Conservation (phyloP, 1,140 invertebrate genomes). For the Drosophila bocki region DNA sequence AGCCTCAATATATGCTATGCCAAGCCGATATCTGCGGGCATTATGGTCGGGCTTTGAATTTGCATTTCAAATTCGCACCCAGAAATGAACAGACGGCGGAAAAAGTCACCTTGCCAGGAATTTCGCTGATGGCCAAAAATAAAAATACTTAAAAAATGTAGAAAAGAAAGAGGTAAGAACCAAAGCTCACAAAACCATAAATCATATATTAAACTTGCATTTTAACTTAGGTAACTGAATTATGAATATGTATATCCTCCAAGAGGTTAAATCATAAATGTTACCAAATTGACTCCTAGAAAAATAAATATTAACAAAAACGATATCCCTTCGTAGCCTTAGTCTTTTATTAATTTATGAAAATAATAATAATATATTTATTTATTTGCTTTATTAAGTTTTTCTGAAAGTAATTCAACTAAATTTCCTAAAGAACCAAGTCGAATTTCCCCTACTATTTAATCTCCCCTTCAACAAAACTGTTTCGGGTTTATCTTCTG, state of each 20-base stretch:
- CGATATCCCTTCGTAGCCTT: too few species aligned
- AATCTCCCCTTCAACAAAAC: conserved; percentile 13
- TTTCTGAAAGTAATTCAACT: not conserved
- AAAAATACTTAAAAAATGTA: conserved; percentile 24
- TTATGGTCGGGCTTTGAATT: conserved; percentile 55
- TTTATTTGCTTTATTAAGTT: not conserved
- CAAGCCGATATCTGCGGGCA: conserved; percentile 29
- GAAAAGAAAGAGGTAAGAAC: conserved; percentile 41
- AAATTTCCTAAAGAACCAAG: not conserved
- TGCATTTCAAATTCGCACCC: conserved; percentile 82
- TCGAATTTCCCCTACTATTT: not conserved
- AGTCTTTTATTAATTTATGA: not conserved
- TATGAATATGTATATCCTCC: too few species aligned
- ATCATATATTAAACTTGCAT: conserved; percentile 19
- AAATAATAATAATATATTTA: too few species aligned
- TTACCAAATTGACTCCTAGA: too few species aligned
- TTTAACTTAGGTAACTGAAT: conserved; percentile 34
- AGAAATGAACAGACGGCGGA: conserved; percentile 56
- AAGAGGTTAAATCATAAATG: too few species aligned
- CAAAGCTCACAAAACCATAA: conserved; percentile 60
- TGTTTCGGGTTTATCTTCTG: conserved; percentile 15
- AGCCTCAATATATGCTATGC: conserved; percentile 1
- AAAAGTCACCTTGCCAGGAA: conserved; percentile 82
- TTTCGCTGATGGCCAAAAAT: conserved; percentile 55
- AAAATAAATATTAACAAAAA: too few species aligned